phyloP scores from a whole-genome alignment of 2,797 vertebrate genomes.

The Eospalax fontanierii region DNA sequence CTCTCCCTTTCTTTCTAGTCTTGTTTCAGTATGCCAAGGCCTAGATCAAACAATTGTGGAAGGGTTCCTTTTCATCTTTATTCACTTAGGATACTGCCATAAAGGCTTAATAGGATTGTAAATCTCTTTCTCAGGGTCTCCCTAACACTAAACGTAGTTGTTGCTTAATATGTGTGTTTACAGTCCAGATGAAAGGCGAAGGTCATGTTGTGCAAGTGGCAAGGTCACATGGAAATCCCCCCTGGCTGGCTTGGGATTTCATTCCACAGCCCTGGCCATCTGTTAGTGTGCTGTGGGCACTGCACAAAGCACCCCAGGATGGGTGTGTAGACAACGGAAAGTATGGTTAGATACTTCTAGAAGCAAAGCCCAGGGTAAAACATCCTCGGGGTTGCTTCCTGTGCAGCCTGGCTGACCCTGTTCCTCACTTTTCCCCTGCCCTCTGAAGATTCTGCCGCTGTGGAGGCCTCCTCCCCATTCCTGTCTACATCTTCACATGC shows the following conservation, averaged over 20 bases:
- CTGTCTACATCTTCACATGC: rapidly evolving
- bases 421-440: rapidly evolving
- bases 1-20: no score
- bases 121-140: background rate
- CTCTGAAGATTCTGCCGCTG: rapidly evolving
- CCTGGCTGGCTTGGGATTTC: background rate
- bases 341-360: rapidly evolving
- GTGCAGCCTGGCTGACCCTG: rapidly evolving
- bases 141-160: background rate
- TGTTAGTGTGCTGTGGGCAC: background rate
- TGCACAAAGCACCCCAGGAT: rapidly evolving
- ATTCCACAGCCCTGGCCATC: background rate
- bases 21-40: background rate
- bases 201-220: background rate
- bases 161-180: background rate
- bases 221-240: background rate
- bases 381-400: rapidly evolving
- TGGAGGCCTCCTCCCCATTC: rapidly evolving
- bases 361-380: rapidly evolving
- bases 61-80: background rate
- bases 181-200: background rate
- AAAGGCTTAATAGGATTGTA: background rate
- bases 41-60: background rate
- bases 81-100: background rate
- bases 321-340: rapidly evolving